These are phyloP conservation scores for Trichogramma dendrolimi DNA, from an alignment of 2,888 invertebrate genomes.

Conservation along the genomic window DNA sequence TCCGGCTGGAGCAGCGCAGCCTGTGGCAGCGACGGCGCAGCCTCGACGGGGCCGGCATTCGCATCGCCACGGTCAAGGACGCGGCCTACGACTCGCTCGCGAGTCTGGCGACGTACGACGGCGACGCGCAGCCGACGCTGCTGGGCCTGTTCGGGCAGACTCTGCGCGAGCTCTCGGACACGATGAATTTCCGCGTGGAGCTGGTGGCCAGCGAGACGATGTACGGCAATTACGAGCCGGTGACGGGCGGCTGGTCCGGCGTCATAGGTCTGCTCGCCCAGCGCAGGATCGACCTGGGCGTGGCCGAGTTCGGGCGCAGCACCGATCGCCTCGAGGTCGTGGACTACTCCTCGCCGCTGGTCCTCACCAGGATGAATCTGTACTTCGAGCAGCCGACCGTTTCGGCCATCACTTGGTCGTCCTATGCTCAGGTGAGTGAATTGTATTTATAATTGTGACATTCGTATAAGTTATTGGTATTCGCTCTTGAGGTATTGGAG, in stretches of 20 bases:
- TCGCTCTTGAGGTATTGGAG: conserved; percentile 13
- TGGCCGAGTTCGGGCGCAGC: conserved; percentile 39
- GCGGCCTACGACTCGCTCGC: neutral
- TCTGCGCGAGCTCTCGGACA: conserved; percentile 1
- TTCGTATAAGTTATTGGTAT: neutral
- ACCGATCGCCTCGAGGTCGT: conserved; percentile 32
- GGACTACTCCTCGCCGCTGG: conserved; percentile 41
- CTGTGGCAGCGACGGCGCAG: conserved; percentile 22
- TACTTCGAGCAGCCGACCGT: conserved; percentile 33
- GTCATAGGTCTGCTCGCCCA: conserved; percentile 34
- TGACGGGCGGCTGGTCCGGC: conserved; percentile 37
- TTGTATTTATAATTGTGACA: neutral
- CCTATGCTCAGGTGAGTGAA: conserved; percentile 36
- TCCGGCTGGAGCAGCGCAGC: neutral
- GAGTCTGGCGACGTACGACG: too few species aligned
- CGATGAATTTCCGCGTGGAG: conserved; percentile 8
- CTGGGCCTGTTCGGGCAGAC: conserved; percentile 14
- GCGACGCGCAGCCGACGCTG: neutral
- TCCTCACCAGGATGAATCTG: conserved; percentile 32
- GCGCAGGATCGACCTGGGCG: conserved; percentile 36
- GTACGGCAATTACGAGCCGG: conserved; percentile 31
- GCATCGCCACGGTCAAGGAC: conserved; percentile 22
- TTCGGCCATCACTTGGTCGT: conserved; percentile 36
- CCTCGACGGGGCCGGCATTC: conserved; percentile 25
- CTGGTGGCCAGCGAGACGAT: neutral